Percentiles rank a stretch among this genome's conserved stretches.
Conservation (phyloP, 2,797 vertebrate genomes). For the Cephalopachus bancanus region DNA sequence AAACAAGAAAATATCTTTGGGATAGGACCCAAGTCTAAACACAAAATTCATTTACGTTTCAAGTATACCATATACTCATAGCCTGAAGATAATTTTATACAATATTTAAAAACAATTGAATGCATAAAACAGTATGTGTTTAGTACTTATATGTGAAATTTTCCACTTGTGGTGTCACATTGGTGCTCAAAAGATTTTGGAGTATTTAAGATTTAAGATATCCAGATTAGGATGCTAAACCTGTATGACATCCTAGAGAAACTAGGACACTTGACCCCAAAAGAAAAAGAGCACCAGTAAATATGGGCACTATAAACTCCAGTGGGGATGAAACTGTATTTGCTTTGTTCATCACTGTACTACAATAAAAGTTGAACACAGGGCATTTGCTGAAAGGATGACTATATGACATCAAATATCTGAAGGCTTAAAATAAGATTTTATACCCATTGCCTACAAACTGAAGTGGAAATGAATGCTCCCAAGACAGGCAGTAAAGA, state of each 20-base stretch:
- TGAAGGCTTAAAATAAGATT: background rate
- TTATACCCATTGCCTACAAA: background rate
- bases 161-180: background rate
- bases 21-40: background rate
- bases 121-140: background rate
- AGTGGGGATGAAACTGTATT: background rate
- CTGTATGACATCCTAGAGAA: constrained; percentile 58
- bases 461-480: background rate
- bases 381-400: constrained; percentile 1
- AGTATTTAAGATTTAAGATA: background rate
- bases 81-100: background rate
- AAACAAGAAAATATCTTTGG: background rate
- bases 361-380: background rate
- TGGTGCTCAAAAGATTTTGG: background rate
- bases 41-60: background rate
- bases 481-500: background rate
- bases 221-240: background rate
- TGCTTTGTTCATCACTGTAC: background rate
- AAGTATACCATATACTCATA: background rate
- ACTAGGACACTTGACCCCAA: background rate
- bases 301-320: background rate
- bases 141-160: background rate
- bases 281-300: constrained; percentile 27
- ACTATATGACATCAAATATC: constrained; percentile 14
- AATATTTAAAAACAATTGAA: background rate